phyloP scores from a whole-genome alignment of 2,113 vertebrate species.

The Noturus placidus region DNA sequence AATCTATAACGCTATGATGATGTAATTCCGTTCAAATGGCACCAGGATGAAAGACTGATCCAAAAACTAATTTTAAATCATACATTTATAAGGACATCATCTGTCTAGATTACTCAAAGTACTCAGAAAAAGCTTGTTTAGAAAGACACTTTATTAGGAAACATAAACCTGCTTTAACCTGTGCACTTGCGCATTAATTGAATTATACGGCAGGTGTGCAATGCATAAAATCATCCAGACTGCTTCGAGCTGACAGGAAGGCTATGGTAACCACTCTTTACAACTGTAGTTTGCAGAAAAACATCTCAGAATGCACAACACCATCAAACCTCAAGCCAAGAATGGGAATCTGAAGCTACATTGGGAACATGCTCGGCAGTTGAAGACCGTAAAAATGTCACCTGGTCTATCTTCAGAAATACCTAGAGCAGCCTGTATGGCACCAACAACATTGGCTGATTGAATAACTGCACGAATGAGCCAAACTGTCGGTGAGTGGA shows the following conservation, averaged over 20 bases:
- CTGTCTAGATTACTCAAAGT: neutral
- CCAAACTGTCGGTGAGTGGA: neutral
- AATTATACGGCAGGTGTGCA: no score
- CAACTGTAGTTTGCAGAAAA: neutral
- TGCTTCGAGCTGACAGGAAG: neutral
- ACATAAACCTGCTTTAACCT: no score
- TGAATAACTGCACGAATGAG: neutral
- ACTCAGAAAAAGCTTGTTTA: no score
- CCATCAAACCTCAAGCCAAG: no score
- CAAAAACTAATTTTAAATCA: neutral
- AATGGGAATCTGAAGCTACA: no score
- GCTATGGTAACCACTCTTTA: neutral
- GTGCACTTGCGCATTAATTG: no score
- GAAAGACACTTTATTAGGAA: no score
- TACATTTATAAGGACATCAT: neutral
- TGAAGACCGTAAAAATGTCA: neutral
- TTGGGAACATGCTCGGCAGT: neutral
- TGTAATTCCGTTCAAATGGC: neutral
- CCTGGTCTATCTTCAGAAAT: neutral
- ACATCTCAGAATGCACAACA: neutral
- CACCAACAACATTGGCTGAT: neutral
- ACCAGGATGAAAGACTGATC: neutral
- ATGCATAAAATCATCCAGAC: no score
- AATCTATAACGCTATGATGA: neutral
- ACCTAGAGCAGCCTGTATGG: neutral